Conservation (phyloP, 2,888 invertebrate species). For the Drosophila mimica region DNA sequence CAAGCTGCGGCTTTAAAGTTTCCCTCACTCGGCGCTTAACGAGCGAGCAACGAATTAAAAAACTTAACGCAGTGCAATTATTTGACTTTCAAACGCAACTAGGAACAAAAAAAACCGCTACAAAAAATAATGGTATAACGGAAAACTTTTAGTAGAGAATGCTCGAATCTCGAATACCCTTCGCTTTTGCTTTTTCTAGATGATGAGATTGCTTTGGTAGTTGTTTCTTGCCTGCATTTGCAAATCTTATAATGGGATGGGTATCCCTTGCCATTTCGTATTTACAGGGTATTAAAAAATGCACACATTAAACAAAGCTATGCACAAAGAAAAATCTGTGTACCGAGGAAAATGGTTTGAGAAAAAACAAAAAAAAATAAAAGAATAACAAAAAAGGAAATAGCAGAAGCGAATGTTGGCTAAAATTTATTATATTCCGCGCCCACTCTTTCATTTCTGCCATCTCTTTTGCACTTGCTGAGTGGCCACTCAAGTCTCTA, state of each 20-base stretch:
- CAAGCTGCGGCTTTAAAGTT: conserved; percentile 35
- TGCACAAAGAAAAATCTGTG: conserved; percentile 62
- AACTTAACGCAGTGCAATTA: conserved; percentile 70
- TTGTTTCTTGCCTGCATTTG: not conserved
- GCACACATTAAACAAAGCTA: conserved; percentile 68
- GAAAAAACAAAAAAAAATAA: conserved; percentile 8
- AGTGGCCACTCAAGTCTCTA: conserved; percentile 52
- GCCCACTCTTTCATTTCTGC: conserved; percentile 41
- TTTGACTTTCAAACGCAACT: conserved; percentile 70
- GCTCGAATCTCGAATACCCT: conserved; percentile 1
- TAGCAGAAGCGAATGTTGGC: conserved; percentile 69
- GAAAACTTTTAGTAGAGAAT: not conserved
- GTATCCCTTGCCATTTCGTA: too few species aligned
- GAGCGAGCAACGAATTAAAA: conserved; percentile 64
- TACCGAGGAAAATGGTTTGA: conserved; percentile 30
- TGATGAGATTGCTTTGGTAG: not conserved
- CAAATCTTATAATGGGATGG: not conserved
- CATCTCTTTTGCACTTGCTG: conserved; percentile 28
- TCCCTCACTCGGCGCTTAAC: conserved; percentile 34
- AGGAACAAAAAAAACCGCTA: conserved; percentile 13
- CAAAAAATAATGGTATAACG: conserved; percentile 29
- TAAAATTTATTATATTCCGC: conserved; percentile 74
- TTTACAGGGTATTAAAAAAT: conserved; percentile 30
- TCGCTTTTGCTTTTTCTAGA: not conserved
- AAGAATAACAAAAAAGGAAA: conserved; percentile 53